phyloP scores from a whole-genome alignment of 2,797 vertebrate species.

The Mus spretus region DNA sequence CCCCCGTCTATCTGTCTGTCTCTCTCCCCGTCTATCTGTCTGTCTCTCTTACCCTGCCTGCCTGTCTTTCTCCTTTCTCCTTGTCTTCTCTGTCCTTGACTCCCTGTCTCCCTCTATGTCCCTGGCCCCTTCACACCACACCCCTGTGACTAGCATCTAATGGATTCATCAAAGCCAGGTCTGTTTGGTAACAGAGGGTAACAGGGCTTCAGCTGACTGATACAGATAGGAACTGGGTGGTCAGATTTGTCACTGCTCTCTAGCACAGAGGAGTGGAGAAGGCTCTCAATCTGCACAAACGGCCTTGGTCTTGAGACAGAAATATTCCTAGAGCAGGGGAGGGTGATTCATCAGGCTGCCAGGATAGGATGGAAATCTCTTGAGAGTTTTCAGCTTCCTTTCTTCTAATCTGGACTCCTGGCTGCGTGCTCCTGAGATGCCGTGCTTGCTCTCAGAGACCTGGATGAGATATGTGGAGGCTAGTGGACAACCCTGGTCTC shows the following conservation, averaged over 20 bases:
- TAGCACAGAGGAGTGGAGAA: background rate
- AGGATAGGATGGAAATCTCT: constrained; percentile 44
- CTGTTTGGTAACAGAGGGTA: background rate
- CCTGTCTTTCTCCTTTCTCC: background rate
- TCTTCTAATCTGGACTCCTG: background rate
- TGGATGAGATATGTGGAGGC: background rate
- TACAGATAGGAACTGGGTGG: background rate
- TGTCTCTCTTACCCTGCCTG: background rate
- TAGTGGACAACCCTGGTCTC: background rate
- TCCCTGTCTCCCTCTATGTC: background rate
- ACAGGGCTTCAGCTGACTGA: background rate
- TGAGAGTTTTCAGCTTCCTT: background rate
- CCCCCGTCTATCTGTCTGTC: too few species aligned
- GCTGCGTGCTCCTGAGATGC: background rate
- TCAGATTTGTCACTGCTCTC: constrained; percentile 42
- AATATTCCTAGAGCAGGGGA: constrained; percentile 61
- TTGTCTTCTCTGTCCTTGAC: background rate
- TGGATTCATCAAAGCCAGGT: constrained; percentile 7
- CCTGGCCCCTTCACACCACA: background rate
- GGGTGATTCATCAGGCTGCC: constrained; percentile 59
- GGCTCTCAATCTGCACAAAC: constrained; percentile 34
- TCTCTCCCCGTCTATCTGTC: background rate
- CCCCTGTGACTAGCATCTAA: background rate
- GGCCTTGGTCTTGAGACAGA: constrained; percentile 44
- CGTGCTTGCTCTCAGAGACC: background rate